Conservation (phyloP, 2,797 vertebrate species). For the Phataginus tricuspis region DNA sequence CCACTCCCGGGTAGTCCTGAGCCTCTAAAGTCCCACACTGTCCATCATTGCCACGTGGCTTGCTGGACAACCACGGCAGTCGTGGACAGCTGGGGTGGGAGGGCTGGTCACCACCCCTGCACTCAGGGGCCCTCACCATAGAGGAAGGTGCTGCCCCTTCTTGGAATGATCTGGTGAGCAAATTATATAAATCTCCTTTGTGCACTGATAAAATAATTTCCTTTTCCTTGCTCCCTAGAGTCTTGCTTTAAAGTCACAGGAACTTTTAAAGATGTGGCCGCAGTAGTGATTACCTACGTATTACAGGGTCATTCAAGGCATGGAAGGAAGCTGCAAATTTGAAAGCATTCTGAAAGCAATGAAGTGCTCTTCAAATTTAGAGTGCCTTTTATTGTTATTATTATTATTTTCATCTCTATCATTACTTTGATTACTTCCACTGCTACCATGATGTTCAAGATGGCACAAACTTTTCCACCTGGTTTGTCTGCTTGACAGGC, state of each 20-base stretch:
- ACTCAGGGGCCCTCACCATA: not conserved
- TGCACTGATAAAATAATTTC: not conserved
- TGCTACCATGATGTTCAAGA: not conserved
- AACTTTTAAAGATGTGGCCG: not conserved
- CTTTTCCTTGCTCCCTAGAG: not conserved
- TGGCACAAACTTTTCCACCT: not conserved
- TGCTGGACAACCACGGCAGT: no score
- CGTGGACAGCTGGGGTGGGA: not conserved
- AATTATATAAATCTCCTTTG: not conserved
- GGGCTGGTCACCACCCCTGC: accelerated
- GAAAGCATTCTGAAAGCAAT: not conserved
- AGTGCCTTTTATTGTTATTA: not conserved
- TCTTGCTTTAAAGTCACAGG: conserved; percentile 2
- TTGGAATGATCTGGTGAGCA: not conserved
- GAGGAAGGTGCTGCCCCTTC: not conserved
- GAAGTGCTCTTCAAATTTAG: not conserved
- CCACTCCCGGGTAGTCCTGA: not conserved
- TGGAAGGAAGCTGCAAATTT: not conserved
- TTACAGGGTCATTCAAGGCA: not conserved
- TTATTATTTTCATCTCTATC: not conserved
- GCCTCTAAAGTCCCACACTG: not conserved
- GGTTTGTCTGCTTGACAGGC: not conserved
- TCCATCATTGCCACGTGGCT: not conserved
- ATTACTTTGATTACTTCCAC: not conserved
- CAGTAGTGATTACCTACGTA: not conserved